A percentile compares a stretch with the other conserved stretches of the same genome.
Conservation (phyloP, 2,888 invertebrate species). For the Stenchaetothrips biformis region DNA sequence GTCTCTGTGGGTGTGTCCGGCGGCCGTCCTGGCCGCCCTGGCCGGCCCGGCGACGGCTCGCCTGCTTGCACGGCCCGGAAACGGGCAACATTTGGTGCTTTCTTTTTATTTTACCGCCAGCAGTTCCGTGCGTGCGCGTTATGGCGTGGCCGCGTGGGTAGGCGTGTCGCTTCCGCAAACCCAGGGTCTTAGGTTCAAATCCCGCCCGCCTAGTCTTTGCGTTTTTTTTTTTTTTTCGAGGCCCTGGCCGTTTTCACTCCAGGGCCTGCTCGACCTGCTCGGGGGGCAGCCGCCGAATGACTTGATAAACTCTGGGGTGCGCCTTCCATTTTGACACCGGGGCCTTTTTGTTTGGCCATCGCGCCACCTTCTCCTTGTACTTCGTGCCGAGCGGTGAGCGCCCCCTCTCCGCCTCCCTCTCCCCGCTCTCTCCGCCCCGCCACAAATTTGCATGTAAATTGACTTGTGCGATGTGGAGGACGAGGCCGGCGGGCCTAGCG, state of each 20-base stretch:
- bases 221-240: too few relatives aligned
- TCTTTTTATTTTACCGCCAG: neutral
- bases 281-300: neutral
- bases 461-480: slow-evolving; percentile 10
- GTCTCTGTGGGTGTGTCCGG: neutral
- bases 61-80: neutral
- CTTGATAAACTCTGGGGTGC: neutral
- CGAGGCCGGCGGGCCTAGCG: neutral
- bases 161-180: too few relatives aligned
- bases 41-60: neutral
- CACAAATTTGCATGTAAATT: slow-evolving; percentile 20
- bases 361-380: neutral
- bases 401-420: neutral
- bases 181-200: too few relatives aligned
- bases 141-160: too few relatives aligned
- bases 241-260: neutral
- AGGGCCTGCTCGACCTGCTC: neutral
- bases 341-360: neutral
- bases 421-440: neutral
- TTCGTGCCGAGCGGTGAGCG: neutral
- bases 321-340: neutral
- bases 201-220: too few relatives aligned
- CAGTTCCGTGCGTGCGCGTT: too few relatives aligned
- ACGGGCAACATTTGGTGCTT: too few relatives aligned
- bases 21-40: neutral